Conservation (phyloP, 2,888 invertebrate species). For the Conchocele bisecta region DNA sequence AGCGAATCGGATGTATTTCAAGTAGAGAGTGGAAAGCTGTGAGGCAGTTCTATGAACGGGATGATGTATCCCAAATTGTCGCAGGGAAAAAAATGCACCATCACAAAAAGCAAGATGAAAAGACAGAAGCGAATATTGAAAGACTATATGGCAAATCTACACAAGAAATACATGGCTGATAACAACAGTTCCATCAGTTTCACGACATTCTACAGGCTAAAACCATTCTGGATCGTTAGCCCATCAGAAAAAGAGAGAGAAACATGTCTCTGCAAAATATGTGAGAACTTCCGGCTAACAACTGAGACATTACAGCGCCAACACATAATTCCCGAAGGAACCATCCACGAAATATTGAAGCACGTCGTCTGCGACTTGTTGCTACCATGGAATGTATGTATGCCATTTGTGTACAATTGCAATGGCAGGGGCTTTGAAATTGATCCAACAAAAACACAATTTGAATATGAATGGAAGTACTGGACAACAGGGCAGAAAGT, state of each 20-base stretch:
- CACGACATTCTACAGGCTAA: slow-evolving; percentile 36
- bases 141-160: slow-evolving; percentile 36
- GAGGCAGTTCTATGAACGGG: slow-evolving; percentile 35
- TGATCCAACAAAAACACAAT: background rate
- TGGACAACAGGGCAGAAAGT: slow-evolving; percentile 19
- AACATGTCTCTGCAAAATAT: slow-evolving; percentile 50
- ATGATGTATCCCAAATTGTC: slow-evolving; percentile 37
- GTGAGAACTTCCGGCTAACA: slow-evolving; percentile 38
- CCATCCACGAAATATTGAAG: too few species aligned
- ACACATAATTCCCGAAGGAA: slow-evolving; percentile 20
- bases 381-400: too few species aligned
- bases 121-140: slow-evolving; percentile 32
- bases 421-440: too few species aligned
- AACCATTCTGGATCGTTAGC: slow-evolving; percentile 39
- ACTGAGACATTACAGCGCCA: slow-evolving; percentile 15
- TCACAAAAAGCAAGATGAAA: slow-evolving; percentile 29
- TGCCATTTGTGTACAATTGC: too few species aligned
- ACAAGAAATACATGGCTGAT: slow-evolving; percentile 35
- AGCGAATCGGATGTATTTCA: background rate
- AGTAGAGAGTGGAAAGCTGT: background rate
- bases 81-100: slow-evolving; percentile 32
- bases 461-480: background rate
- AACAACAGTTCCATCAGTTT: slow-evolving; percentile 14
- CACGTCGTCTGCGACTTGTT: slow-evolving; percentile 34
- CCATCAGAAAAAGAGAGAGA: slow-evolving; percentile 35